Evolutionary conservation across 2,797 vertebrate genomes (phyloP).

Genomic region (Champsocephalus esox): DNA sequence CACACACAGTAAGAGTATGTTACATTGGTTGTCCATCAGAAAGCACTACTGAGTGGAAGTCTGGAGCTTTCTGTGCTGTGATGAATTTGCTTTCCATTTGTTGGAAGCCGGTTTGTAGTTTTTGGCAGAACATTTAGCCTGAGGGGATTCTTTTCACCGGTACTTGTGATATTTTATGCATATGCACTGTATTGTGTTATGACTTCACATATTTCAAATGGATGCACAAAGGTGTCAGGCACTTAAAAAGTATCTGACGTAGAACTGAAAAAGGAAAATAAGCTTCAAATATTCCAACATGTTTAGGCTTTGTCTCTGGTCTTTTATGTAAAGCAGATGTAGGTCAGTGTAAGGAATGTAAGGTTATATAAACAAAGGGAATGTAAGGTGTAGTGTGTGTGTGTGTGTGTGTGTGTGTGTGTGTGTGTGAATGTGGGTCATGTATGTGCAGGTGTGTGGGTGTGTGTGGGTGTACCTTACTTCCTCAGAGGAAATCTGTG

Average conservation of each 20-base stretch:
- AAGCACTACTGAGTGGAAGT: slow-evolving; percentile 6
- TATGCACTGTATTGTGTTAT: neutral
- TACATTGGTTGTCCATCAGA: slow-evolving; percentile 11
- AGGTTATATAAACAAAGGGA: slow-evolving; percentile 34
- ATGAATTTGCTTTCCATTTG: slow-evolving; percentile 49
- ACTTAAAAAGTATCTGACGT: neutral
- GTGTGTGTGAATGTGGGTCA: neutral
- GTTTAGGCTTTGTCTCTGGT: neutral
- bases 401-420: neutral
- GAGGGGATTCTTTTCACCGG: slow-evolving; percentile 44
- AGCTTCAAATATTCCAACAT: neutral
- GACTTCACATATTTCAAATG: neutral
- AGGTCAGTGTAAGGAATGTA: slow-evolving; percentile 37
- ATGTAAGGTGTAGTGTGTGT: slow-evolving; percentile 29
- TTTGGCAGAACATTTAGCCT: slow-evolving; percentile 54
- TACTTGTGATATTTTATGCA: slow-evolving; percentile 35
- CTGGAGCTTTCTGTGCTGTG: slow-evolving; percentile 24
- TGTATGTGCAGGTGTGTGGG: no score
- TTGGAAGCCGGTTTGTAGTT: slow-evolving; percentile 42
- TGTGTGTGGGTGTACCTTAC: slow-evolving; percentile 17
- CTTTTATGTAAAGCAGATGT: slow-evolving; percentile 54
- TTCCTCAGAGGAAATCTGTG: slow-evolving; percentile 76
- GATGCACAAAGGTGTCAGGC: slow-evolving; percentile 1
- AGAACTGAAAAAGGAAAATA: neutral
- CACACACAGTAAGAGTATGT: neutral